A percentile compares a stretch with the other conserved stretches of the same genome.
Evolutionary conservation across 2,888 invertebrate species (phyloP).

Genomic region (Leptopilina syphax): DNA sequence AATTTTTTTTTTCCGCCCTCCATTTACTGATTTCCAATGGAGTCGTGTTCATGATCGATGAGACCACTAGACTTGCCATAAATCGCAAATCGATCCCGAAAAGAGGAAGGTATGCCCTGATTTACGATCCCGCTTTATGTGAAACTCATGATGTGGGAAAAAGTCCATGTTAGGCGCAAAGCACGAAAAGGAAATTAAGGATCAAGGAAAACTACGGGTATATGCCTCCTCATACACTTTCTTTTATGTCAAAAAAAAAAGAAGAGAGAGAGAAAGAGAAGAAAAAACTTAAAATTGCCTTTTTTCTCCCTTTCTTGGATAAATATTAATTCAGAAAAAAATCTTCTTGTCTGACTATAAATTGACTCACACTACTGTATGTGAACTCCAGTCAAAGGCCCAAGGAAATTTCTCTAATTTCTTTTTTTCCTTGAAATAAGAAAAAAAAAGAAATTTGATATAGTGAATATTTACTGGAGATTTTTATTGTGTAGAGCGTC

Average conservation of each 20-base stretch:
- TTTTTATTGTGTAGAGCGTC: no score
- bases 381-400: no score
- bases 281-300: constrained; percentile 1
- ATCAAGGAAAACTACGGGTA: constrained; percentile 3
- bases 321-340: background rate
- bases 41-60: constrained; percentile 31
- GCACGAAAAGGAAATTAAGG: constrained; percentile 47
- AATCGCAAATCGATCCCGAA: constrained; percentile 36
- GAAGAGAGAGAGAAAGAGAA: no score
- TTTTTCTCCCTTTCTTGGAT: background rate
- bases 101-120: constrained; percentile 40
- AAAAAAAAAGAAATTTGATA: no score
- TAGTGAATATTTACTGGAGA: no score
- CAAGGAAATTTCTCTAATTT: no score
- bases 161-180: constrained; percentile 13
- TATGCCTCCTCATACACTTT: constrained; percentile 37
- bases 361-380: background rate
- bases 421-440: no score
- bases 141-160: constrained; percentile 43
- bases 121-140: constrained; percentile 50
- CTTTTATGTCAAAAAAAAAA: constrained; percentile 13
- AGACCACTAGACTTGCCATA: constrained; percentile 39
- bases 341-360: background rate
- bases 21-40: constrained; percentile 16
- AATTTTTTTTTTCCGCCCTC: background rate